A percentile compares a stretch with the other conserved stretches of the same genome.
Conservation (phyloP, 1,140 invertebrate genomes). For the Cydia strobilella region DNA sequence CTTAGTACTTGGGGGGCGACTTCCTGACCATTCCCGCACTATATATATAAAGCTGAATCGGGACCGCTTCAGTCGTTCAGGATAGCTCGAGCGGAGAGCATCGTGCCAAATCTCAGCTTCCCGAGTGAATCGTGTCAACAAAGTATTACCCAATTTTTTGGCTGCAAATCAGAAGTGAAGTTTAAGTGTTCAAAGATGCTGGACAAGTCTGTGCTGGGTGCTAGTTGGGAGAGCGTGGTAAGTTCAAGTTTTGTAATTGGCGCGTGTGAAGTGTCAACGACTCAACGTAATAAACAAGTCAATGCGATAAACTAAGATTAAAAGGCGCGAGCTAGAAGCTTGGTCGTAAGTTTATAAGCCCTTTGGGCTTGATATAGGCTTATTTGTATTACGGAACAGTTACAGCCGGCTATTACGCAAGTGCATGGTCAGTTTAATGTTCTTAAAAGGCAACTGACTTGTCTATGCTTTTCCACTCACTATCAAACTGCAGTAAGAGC, state of each 20-base stretch:
- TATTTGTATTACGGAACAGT: conserved; percentile 49
- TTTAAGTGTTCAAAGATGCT: conserved; percentile 59
- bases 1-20: conserved; percentile 28
- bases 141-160: conserved; percentile 45
- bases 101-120: conserved; percentile 60
- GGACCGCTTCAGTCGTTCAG: conserved; percentile 68
- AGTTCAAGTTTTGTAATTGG: conserved; percentile 43
- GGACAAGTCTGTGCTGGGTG: conserved; percentile 70
- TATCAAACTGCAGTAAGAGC: background rate
- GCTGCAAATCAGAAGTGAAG: conserved; percentile 27
- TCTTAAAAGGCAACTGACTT: conserved; percentile 68
- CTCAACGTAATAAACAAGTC: conserved; percentile 7
- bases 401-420: conserved; percentile 57
- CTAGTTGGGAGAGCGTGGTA: conserved; percentile 77
- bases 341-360: background rate
- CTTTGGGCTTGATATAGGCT: conserved; percentile 13
- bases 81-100: conserved; percentile 55
- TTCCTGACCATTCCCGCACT: conserved; percentile 42
- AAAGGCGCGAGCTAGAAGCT: background rate
- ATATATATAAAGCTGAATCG: conserved; percentile 72
- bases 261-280: conserved; percentile 21
- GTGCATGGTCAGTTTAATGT: conserved; percentile 56
- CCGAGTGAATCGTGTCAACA: conserved; percentile 52
- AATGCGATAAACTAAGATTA: background rate
- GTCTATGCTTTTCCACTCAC: conserved; percentile 43